Evolutionary conservation across 2,888 invertebrate genomes (phyloP).

Genomic region (Catocala nupta): DNA sequence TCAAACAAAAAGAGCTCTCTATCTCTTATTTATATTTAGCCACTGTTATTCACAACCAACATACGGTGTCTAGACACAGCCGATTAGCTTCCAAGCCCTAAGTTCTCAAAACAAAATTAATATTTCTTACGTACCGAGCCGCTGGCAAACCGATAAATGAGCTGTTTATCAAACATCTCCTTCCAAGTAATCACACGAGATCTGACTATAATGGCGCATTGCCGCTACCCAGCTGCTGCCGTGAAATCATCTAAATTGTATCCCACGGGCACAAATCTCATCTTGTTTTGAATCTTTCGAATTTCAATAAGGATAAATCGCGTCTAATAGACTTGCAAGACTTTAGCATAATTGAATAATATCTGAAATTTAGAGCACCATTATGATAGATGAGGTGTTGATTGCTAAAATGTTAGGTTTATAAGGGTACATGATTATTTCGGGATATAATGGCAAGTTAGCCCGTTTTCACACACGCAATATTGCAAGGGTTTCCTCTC

Average conservation of each 20-base stretch:
- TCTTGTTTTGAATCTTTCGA: conserved; percentile 71
- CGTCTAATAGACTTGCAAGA: conserved; percentile 56
- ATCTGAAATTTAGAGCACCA: conserved; percentile 13
- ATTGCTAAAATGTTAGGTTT: conserved; percentile 21
- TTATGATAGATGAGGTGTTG: conserved; percentile 23
- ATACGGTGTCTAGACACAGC: conserved; percentile 43
- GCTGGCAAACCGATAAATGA: conserved; percentile 79
- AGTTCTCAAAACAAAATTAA: conserved; percentile 44
- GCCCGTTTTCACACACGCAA: conserved; percentile 3
- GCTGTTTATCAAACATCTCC: conserved; percentile 81
- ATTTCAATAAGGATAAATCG: conserved; percentile 72
- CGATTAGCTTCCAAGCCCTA: conserved; percentile 30
- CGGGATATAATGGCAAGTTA: conserved; percentile 1
- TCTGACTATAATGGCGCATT: conserved; percentile 70
- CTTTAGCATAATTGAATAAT: conserved; percentile 43
- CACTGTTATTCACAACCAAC: conserved; percentile 15
- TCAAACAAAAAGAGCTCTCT: background rate
- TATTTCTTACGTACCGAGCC: conserved; percentile 56
- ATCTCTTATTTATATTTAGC: conserved; percentile 2
- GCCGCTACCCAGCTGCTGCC: conserved; percentile 76
- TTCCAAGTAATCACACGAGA: conserved; percentile 75
- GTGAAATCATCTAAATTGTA: conserved; percentile 76
- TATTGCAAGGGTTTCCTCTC: background rate
- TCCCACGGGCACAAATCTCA: conserved; percentile 76
- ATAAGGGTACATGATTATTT: conserved; percentile 6